Evolutionary conservation across 2,113 vertebrate genomes (phyloP), one percentile per base, ranked within the genome.

Genomic region (Urocynchramus pylzowi): DNA sequence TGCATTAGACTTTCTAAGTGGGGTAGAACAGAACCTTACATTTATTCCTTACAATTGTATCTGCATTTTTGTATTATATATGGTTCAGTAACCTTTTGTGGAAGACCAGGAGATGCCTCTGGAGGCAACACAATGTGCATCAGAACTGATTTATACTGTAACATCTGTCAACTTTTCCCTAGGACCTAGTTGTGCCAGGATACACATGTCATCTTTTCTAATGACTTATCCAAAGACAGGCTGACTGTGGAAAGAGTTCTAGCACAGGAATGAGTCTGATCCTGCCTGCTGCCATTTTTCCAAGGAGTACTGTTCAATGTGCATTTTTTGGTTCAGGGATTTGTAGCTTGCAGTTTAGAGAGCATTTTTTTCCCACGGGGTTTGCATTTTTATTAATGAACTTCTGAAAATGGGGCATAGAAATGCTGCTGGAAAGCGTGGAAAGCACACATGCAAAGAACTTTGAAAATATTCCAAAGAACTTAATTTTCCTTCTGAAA

Each of bases 131-230:
- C 42, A 89, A 82, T 87, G 37, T 95, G 82, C 84, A 93, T 96
- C 89, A 90, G 95, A 97, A 95, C 92, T 94, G 93, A 97, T 97
- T 97, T 98, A 85, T 96, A 89, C 54, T 95, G 22, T 68, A 97
- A 97, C 97, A 97, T 97, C 80, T 98, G 95, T 97, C 95, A 97
- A 26, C 77, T 97, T 97, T 90, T 97, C 92, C 81, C 93, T 50
- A 68, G 94, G 73, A 94, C 89, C 78, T 85, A 76, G 75, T 88
- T 97, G 94, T 98, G 89, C 93, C 67, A 95, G 94, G 82, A 96
- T 96, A 96, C n/a, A 96, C 77, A 85, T 95, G 90, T 96, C 95
- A 97, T 95, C 63, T 75, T 88, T 92, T 77, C 95, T 90, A 97
- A 97, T 84, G 93, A 74, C 87, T 96, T 95, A 88, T 67, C 94